phyloP scores from a whole-genome alignment of 2,888 invertebrate genomes.

The Agrochola litura region DNA sequence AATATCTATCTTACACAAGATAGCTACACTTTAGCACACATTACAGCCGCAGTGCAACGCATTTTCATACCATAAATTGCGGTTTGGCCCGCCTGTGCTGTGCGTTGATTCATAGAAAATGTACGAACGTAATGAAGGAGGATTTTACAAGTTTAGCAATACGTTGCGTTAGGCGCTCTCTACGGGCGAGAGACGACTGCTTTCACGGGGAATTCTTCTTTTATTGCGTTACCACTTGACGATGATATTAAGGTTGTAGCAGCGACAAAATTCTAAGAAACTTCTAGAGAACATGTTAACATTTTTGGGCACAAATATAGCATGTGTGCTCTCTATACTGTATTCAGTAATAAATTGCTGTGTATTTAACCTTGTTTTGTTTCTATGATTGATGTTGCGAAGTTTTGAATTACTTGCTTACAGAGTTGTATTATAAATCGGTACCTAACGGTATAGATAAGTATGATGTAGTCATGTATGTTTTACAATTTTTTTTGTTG shows the following conservation, averaged over 20 bases:
- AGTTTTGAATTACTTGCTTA: slow-evolving; percentile 4
- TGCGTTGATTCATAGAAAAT: neutral
- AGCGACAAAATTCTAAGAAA: neutral
- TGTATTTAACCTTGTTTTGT: slow-evolving; percentile 28
- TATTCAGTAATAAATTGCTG: slow-evolving; percentile 8
- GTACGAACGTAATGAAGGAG: too few relatives aligned
- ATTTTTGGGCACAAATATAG: slow-evolving; percentile 11
- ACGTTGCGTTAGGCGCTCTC: neutral
- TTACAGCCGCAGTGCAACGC: too few relatives aligned
- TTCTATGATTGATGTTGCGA: slow-evolving; percentile 12
- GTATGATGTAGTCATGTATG: neutral
- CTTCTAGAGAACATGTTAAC: neutral
- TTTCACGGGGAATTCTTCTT: neutral
- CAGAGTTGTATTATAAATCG: neutral
- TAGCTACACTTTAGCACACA: neutral
- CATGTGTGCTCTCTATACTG: slow-evolving; percentile 7
- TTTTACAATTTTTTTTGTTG: too few relatives aligned
- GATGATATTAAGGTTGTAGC: neutral
- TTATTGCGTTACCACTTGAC: neutral
- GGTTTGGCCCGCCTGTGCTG: neutral
- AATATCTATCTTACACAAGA: neutral
- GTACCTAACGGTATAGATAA: neutral
- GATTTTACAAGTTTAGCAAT: too few relatives aligned
- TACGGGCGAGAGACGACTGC: too few relatives aligned
- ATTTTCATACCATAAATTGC: neutral